Evolutionary conservation across 2,888 invertebrate genomes (phyloP).

Genomic region (Loripinus fragilis): DNA sequence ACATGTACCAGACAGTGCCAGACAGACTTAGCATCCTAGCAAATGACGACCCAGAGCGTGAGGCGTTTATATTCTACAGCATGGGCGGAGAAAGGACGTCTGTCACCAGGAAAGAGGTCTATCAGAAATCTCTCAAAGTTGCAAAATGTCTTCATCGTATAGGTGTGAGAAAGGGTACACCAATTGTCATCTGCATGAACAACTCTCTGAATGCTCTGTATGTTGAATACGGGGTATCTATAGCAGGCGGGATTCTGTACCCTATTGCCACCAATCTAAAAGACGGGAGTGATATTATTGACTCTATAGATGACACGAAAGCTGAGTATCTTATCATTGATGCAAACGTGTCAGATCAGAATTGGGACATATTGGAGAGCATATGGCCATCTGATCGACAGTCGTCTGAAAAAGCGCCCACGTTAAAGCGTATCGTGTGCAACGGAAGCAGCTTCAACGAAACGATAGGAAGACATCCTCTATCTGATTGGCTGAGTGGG

Average conservation of each 20-base stretch:
- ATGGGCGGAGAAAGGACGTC: background rate
- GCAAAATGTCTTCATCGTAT: slow-evolving; percentile 21
- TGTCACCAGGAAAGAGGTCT: slow-evolving; percentile 29
- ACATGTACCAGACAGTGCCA: slow-evolving; percentile 29
- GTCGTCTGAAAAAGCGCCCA: background rate
- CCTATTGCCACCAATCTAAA: slow-evolving; percentile 17
- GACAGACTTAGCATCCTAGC: slow-evolving; percentile 25
- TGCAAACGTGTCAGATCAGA: slow-evolving; percentile 4
- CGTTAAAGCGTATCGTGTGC: slow-evolving; percentile 20
- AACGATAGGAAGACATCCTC: background rate
- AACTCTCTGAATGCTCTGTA: slow-evolving; percentile 36
- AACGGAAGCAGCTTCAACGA: slow-evolving; percentile 22
- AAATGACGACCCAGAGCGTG: slow-evolving; percentile 28
- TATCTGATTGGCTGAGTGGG: background rate
- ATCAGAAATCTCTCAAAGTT: background rate
- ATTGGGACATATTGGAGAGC: slow-evolving; percentile 25
- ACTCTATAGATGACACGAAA: background rate
- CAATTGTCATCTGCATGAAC: slow-evolving; percentile 32
- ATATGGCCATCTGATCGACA: slow-evolving; percentile 8
- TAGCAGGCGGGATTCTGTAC: slow-evolving; percentile 31
- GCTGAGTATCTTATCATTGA: slow-evolving; percentile 28
- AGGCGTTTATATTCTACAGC: slow-evolving; percentile 36
- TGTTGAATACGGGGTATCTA: slow-evolving; percentile 9
- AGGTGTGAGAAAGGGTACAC: slow-evolving; percentile 30
- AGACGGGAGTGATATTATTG: slow-evolving; percentile 38